A percentile compares a stretch with the other conserved stretches of the same genome.
Evolutionary conservation across 2,888 invertebrate species (phyloP).

Genomic region (Protodeltote pygarga): DNA sequence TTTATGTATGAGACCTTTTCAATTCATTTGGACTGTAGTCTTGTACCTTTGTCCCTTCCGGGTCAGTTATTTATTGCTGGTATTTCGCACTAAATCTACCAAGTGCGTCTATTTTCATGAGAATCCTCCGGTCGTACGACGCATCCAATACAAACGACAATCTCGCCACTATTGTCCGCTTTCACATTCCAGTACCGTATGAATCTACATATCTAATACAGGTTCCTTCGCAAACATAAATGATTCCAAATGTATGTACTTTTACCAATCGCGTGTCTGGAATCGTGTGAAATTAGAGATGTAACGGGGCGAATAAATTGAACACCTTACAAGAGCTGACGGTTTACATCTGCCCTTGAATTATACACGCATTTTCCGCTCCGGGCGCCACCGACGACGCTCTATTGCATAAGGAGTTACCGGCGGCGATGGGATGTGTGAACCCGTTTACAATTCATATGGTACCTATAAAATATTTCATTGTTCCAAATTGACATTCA

Average conservation of each 20-base stretch:
- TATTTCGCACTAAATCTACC: conserved; percentile 77
- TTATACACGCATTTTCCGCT: conserved; percentile 30
- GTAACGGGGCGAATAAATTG: conserved; percentile 40
- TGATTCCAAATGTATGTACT: conserved; percentile 20
- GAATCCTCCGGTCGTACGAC: conserved; percentile 52
- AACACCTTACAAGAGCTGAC: conserved; percentile 32
- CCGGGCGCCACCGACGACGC: conserved; percentile 22
- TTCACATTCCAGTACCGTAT: conserved; percentile 33
- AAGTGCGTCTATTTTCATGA: conserved; percentile 68
- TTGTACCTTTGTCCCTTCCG: conserved; percentile 84
- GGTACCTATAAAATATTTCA: conserved; percentile 30
- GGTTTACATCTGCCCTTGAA: conserved; percentile 38
- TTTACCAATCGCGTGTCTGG: conserved; percentile 30
- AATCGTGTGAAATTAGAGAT: conserved; percentile 29
- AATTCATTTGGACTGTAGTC: conserved; percentile 83
- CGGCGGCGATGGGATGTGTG: conserved; percentile 7
- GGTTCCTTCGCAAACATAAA: conserved; percentile 15
- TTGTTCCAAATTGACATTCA: conserved; percentile 54
- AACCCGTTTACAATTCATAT: conserved; percentile 20
- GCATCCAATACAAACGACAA: conserved; percentile 58
- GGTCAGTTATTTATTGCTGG: conserved; percentile 84
- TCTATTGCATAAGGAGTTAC: conserved; percentile 36
- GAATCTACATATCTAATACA: conserved; percentile 52
- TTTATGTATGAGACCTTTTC: conserved; percentile 85
- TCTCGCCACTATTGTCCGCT: conserved; percentile 53